Base-by-base conservation (phyloP, 2,888 invertebrate species). In the Ochropacha duplaris region DNA sequence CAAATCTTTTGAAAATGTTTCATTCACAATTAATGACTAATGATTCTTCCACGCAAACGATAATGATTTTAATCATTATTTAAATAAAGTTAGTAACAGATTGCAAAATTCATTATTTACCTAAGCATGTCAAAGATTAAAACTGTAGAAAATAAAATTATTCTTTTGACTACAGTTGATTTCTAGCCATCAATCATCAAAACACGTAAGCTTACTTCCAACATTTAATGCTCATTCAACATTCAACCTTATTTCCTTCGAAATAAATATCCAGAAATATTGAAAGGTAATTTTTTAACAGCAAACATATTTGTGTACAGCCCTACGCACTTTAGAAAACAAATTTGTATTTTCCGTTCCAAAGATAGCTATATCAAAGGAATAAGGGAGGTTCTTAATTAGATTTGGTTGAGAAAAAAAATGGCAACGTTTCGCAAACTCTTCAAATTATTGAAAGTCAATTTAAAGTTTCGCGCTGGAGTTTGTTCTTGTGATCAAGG, bases 391-490 rank as follows among this genome's bases (percentile, higher is more conserved):
- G 1, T 14, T 51, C 19, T 51, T 16, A 31, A 51, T n/a, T 51
- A 51, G 12, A 19, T 31, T 2, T 31, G 31, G 8, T 14, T 11
- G 12, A 2, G 24, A 31, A 31, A 51, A 51, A 31, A 51, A 31
- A 19, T 51, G 28, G 28, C 5, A 5, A 50, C 16, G 51, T 8
- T 51, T 50, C 14, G 51, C n/a, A n/a, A 31, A 51, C 31, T 31
- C 58, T 59, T 55, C 16, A 59, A 62, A 59, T 65, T 57, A 66
- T 59, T 59, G 60, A 60, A 65, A 70, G 66, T 65, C 61, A 68
- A 70, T 70, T 65, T 63, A 60, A 70, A 70, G 64, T 70, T 70
- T 57, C 26, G 54, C 49, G 11, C 22, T 14, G 34, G 34, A 50
- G 56, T 57, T 56, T 56, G 56, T 60, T 55, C 55, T 56, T 55